phyloP scores from a whole-genome alignment of 1,140 invertebrate species.

The Anthonomus grandis region DNA sequence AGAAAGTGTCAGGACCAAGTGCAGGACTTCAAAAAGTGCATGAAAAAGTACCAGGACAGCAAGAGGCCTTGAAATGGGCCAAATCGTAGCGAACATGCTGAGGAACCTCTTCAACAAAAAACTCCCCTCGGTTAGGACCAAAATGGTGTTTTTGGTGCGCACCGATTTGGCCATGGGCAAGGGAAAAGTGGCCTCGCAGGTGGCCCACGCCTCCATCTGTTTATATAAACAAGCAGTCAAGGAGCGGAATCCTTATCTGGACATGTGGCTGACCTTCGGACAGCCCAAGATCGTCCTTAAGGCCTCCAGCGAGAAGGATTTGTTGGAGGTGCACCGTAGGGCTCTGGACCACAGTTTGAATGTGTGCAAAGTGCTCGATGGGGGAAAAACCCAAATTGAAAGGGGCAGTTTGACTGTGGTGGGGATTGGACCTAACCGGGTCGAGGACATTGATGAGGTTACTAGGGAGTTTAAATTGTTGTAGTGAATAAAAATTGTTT shows the following conservation, averaged over 20 bases:
- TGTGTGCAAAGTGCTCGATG: conserved; percentile 66
- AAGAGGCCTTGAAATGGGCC: conserved; percentile 16
- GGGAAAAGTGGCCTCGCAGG: conserved; percentile 81
- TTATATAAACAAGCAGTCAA: conserved; percentile 58
- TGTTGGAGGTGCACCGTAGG: conserved; percentile 52
- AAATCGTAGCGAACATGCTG: conserved; percentile 12
- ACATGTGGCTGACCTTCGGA: conserved; percentile 63
- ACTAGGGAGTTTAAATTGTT: conserved; percentile 64
- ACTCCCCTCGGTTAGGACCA: conserved; percentile 43
- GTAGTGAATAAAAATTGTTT: too few species aligned
- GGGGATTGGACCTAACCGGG: conserved; percentile 70
- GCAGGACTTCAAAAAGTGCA: conserved; percentile 74
- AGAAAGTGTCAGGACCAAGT: conserved; percentile 82
- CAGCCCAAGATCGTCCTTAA: conserved; percentile 74
- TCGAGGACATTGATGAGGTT: conserved; percentile 61
- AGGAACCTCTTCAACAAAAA: conserved; percentile 25
- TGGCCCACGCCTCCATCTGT: conserved; percentile 71
- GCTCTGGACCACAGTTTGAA: conserved; percentile 60
- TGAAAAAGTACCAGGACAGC: conserved; percentile 54
- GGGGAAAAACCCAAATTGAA: conserved; percentile 72
- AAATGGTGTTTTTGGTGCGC: conserved; percentile 74
- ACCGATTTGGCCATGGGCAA: conserved; percentile 75
- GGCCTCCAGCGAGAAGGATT: conserved; percentile 53
- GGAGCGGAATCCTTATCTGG: conserved; percentile 51
- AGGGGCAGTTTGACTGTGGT: conserved; percentile 67